Evolutionary conservation across 2,888 invertebrate species (phyloP), one percentile per base, ranked within the genome.

Genomic region (Salticus scenicus): DNA sequence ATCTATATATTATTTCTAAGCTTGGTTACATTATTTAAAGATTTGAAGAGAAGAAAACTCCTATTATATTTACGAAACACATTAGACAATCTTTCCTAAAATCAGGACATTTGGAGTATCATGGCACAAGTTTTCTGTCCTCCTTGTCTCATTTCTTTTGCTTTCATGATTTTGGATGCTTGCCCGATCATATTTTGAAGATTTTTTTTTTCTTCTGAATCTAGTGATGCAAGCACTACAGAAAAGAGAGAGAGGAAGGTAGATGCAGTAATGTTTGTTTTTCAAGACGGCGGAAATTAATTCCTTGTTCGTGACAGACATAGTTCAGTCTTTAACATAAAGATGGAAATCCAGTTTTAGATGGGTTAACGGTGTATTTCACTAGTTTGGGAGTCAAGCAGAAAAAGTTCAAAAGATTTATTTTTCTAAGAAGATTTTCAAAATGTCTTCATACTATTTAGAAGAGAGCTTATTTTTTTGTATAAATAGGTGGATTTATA

Each of bases 241-340:
- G 33, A 63, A 17, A 41, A 57, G 75, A 70, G 75, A 71, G 30
- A 41, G 70, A 82, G 75, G 75, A 75, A 75, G 75, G 75, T 70
- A 75, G 75, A 82, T 63, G 81, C 31, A 70, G 70, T 63, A 82
- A 41, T 75, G 81, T 82, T 82, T 82, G 75, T 75, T 75, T 82
- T 74, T 67, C 67, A 24, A 37, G 81, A 47, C 63, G 14, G 64
- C 57, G 70, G 64, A 74, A 75, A 82, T 75, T 42, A 75, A 33
- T 75, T 70, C 42, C 24, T 28, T 63, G 28, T 37, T 64, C 42
- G 4, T 72, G 79, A 79, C 72, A 79, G 72, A 57, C 57, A 57
- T 7, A 24, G 57, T 24, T 57, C 57, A 57, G 57, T 57, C 24
- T 57, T 24, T 4, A 47, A 47, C 47, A 2, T 14, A 47, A 37